Conservation (phyloP, 1,140 invertebrate species). For the Sycobia sp. region DNA sequence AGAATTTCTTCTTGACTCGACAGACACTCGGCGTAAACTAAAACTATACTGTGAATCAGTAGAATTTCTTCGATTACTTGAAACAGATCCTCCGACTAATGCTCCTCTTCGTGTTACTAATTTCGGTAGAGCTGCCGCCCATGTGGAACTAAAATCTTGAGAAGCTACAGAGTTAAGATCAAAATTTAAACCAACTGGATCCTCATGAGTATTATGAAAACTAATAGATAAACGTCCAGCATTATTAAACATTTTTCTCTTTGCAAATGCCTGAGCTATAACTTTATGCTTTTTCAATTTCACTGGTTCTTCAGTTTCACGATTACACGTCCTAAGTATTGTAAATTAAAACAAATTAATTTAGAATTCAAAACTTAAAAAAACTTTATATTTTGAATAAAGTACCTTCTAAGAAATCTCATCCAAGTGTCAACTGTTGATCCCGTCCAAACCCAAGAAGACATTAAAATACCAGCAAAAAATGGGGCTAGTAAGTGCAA, state of each 20-base stretch:
- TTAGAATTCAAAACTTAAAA: slow-evolving; percentile 12
- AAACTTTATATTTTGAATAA: background rate
- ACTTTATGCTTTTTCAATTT: slow-evolving; percentile 87
- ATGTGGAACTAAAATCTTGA: slow-evolving; percentile 78
- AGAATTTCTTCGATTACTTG: slow-evolving; percentile 67
- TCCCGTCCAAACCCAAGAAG: slow-evolving; percentile 89
- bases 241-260: slow-evolving; percentile 82
- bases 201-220: slow-evolving; percentile 82
- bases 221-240: slow-evolving; percentile 85
- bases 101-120: slow-evolving; percentile 83
- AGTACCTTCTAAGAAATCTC: slow-evolving; percentile 79
- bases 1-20: slow-evolving; percentile 81
- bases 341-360: slow-evolving; percentile 1
- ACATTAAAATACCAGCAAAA: slow-evolving; percentile 84
- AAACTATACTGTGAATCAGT: slow-evolving; percentile 83
- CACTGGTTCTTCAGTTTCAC: slow-evolving; percentile 72
- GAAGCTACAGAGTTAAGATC: slow-evolving; percentile 81
- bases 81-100: slow-evolving; percentile 67
- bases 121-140: slow-evolving; percentile 86
- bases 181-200: slow-evolving; percentile 87
- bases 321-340: slow-evolving; percentile 57
- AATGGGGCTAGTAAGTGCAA: slow-evolving; percentile 83
- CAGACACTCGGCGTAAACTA: slow-evolving; percentile 76
- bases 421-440: slow-evolving; percentile 83
- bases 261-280: slow-evolving; percentile 87